A percentile compares a stretch with the other conserved stretches of the same genome.
These are phyloP conservation scores for Cenopis cana DNA, from an alignment of 2,888 invertebrate genomes.

Conservation along the genomic window DNA sequence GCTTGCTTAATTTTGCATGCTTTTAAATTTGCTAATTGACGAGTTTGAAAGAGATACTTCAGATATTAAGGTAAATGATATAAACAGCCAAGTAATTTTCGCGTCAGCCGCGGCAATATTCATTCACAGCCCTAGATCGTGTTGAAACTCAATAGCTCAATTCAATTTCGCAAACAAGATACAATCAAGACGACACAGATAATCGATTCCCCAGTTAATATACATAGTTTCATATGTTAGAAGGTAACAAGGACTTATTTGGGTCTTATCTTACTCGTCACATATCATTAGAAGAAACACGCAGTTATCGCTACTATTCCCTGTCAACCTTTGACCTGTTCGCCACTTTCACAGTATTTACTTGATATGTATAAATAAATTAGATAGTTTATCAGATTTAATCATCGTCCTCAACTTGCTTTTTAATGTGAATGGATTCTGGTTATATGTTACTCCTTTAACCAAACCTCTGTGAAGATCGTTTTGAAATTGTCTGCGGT, in stretches of 20 bases:
- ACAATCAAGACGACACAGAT: conserved; percentile 14
- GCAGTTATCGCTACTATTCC: conserved; percentile 11
- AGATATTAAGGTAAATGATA: conserved; percentile 10
- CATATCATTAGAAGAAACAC: background rate
- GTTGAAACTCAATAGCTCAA: conserved; percentile 11
- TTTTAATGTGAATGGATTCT: no score
- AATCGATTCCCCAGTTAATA: conserved; percentile 16
- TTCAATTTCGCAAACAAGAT: conserved; percentile 11
- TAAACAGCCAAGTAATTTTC: background rate
- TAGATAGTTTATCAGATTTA: no score
- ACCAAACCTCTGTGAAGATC: no score
- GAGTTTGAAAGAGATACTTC: conserved; percentile 52
- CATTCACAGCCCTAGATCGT: background rate
- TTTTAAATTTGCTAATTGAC: conserved; percentile 47
- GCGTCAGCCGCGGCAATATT: background rate
- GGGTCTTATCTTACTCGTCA: conserved; percentile 8
- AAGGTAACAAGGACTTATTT: conserved; percentile 12
- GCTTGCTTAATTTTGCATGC: conserved; percentile 62
- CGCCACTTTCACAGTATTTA: no score
- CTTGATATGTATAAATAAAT: no score
- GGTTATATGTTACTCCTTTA: no score
- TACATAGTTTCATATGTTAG: conserved; percentile 1
- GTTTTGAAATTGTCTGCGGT: no score
- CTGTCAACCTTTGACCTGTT: background rate
- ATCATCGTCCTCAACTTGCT: no score